phyloP scores from a whole-genome alignment of 2,797 vertebrate genomes.

The Allobates femoralis region DNA sequence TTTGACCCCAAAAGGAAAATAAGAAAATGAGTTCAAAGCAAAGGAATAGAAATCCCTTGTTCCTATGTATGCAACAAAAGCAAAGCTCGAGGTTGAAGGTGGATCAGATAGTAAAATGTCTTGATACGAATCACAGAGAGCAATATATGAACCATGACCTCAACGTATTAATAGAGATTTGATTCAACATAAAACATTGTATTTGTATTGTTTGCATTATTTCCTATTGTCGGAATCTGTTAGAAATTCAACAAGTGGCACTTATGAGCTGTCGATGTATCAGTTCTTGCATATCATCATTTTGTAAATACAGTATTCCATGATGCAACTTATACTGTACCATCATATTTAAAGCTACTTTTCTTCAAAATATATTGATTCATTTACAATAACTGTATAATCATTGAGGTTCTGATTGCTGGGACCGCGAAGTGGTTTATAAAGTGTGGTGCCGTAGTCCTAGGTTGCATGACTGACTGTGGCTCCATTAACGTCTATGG shows the following conservation, averaged over 20 bases:
- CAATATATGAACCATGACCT: slow-evolving; percentile 11
- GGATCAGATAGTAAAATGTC: slow-evolving; percentile 40
- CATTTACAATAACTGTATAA: too few species aligned
- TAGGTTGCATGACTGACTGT: too few species aligned
- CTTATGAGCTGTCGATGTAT: background rate
- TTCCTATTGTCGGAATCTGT: background rate
- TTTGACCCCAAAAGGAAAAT: slow-evolving; percentile 41
- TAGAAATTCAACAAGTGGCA: background rate
- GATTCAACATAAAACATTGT: background rate
- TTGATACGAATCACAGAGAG: slow-evolving; percentile 2
- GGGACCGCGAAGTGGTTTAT: too few species aligned
- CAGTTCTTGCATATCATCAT: background rate
- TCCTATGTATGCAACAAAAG: slow-evolving; percentile 15
- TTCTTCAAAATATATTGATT: too few species aligned
- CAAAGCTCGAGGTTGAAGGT: slow-evolving; percentile 18
- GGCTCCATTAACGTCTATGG: too few species aligned
- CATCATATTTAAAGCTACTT: too few species aligned
- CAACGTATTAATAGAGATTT: background rate
- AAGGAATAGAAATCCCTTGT: background rate
- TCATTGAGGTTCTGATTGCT: too few species aligned
- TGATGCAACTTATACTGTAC: background rate
- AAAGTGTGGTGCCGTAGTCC: too few species aligned
- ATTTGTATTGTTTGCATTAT: background rate
- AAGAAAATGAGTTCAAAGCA: slow-evolving; percentile 30
- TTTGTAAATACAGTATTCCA: background rate